phyloP scores from a whole-genome alignment of 1,140 invertebrate species.

The Apis laboriosa region DNA sequence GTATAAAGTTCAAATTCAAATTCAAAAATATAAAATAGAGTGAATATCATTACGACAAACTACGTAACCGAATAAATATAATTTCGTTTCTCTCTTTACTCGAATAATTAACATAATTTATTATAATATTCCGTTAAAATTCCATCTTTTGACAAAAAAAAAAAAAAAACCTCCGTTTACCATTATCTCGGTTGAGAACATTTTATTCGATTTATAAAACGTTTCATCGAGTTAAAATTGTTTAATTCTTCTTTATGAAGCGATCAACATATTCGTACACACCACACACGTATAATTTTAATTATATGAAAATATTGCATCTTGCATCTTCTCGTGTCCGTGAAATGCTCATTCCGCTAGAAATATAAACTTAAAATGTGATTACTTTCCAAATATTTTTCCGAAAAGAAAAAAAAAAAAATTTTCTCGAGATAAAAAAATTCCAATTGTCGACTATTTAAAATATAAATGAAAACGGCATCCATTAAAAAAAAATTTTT shows the following conservation, averaged over 20 bases:
- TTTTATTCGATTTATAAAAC: neutral
- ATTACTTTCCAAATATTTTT: neutral
- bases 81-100: too few relatives aligned
- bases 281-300: neutral
- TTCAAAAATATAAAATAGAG: too few relatives aligned
- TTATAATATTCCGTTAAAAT: neutral
- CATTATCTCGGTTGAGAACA: neutral
- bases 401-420: too few relatives aligned
- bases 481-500: too few relatives aligned
- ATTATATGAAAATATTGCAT: neutral
- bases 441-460: neutral
- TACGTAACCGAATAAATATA: too few relatives aligned
- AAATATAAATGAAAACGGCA: neutral
- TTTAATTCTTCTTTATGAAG: neutral
- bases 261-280: neutral
- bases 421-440: neutral
- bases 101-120: neutral
- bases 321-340: too few relatives aligned
- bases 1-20: too few relatives aligned
- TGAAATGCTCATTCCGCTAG: neutral
- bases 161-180: neutral
- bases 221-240: neutral
- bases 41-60: too few relatives aligned
- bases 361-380: neutral
- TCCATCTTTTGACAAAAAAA: neutral